These are phyloP conservation scores for Temnothorax curvispinosus DNA, from an alignment of 1,140 invertebrate species.

Conservation along the genomic window DNA sequence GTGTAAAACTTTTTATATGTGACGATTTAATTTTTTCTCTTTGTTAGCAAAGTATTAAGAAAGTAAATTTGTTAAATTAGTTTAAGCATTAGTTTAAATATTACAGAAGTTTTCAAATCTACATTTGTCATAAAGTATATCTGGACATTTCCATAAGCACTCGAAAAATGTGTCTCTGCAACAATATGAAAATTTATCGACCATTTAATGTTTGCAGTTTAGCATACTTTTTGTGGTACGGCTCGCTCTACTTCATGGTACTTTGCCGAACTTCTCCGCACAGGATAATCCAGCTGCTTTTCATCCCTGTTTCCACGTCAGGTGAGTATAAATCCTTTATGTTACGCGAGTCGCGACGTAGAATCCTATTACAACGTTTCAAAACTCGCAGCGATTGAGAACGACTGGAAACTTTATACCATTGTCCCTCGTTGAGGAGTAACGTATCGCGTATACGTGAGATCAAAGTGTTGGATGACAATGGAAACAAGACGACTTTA, in stretches of 20 bases:
- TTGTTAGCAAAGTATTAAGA: neutral
- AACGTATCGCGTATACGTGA: conserved; percentile 54
- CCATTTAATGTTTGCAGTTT: conserved; percentile 83
- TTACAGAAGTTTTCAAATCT: neutral
- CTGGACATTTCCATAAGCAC: neutral
- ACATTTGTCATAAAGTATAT: neutral
- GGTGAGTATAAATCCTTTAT: conserved; percentile 86
- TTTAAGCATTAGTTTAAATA: neutral
- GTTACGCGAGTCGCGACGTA: conserved; percentile 62
- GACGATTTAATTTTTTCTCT: neutral
- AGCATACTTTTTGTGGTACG: conserved; percentile 88
- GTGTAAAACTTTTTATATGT: neutral
- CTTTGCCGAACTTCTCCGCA: conserved; percentile 92
- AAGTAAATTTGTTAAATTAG: neutral
- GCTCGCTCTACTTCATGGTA: conserved; percentile 91
- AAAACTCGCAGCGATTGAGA: conserved; percentile 65
- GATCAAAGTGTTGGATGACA: conserved; percentile 60
- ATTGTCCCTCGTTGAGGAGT: conserved; percentile 51
- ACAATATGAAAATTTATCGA: conserved; percentile 50
- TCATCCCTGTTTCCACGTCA: conserved; percentile 89
- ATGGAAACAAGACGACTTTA: conserved; percentile 23
- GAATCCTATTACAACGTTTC: conserved; percentile 73
- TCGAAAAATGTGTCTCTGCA: conserved; percentile 6
- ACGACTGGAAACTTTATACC: conserved; percentile 63
- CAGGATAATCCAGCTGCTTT: conserved; percentile 95